Evolutionary conservation across 2,797 vertebrate genomes (phyloP).

Genomic region (Tokudaia tokunoshimensis): DNA sequence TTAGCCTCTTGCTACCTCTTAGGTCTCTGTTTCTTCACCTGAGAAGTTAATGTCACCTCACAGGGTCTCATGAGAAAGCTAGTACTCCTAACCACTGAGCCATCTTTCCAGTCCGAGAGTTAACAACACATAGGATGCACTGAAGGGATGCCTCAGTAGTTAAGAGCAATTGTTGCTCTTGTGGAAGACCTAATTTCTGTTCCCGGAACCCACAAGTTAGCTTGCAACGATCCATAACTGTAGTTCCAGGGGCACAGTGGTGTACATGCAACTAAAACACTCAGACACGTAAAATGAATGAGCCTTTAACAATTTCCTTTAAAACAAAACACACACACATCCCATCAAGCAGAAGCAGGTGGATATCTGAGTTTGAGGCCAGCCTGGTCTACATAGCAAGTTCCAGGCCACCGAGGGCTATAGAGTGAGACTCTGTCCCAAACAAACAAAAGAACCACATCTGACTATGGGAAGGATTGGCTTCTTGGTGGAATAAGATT

Average conservation of each 20-base stretch:
- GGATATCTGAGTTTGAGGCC: not conserved
- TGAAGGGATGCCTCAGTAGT: too few species aligned
- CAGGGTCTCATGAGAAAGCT: not conserved
- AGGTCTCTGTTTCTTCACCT: constrained; percentile 25
- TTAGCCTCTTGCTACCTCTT: not conserved
- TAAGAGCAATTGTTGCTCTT: not conserved
- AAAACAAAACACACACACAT: not conserved
- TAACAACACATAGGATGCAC: not conserved
- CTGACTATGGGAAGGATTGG: not conserved
- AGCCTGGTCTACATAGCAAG: not conserved
- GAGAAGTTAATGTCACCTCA: constrained; percentile 3
- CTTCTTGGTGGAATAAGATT: not conserved
- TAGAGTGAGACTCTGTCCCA: not conserved
- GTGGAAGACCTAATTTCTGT: not conserved
- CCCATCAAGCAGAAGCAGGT: not conserved
- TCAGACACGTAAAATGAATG: not conserved
- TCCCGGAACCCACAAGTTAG: not conserved
- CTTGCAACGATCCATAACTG: too few species aligned
- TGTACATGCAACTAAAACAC: not conserved
- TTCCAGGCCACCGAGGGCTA: not conserved
- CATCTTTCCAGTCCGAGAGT: not conserved
- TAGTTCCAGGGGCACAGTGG: not conserved
- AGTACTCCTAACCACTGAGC: not conserved
- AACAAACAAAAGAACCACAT: not conserved
- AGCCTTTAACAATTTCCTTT: not conserved